Base-by-base conservation (phyloP, 1,140 invertebrate species). In the Bombus huntii region DNA sequence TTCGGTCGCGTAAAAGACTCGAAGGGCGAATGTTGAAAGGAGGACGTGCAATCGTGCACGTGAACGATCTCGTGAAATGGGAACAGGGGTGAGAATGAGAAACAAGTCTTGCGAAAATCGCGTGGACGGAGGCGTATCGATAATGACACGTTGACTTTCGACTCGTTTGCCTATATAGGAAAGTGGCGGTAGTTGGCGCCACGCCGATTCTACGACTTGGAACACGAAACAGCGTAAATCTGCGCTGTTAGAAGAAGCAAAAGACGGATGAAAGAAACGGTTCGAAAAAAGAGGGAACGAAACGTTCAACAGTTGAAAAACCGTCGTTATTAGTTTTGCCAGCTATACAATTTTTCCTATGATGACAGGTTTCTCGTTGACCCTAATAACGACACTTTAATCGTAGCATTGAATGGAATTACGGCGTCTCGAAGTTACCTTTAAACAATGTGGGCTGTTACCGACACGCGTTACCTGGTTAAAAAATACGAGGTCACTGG, bases 151-250 rank as follows among this genome's bases (percentile, higher is more conserved):
- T 59, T 70, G 75, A 71, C 91, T 87, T 87, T 88, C 85, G 78
- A 91, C 66, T 85, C 81, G 80, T 88, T 91, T 87, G 81, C 85
- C 68, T 84, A 89, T 85, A n/a, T 79, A 81, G 85, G 47, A 91
- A 89, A 89, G 68, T 62, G 83, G 74, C 83, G 71, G 89, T 89
- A 75, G 76, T 74, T 65, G 65, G 68, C 37, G 37, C 37, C 6
- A 44, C 2, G 37, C 68, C 3, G 68, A 15, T 37, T 44, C 44
- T 65, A 83, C 42, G 73, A 65, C 34, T 47, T 53, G 31, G 13
- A 3, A 59, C 73, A 78, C 82, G 75, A 34, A 57, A 77, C 12
- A 22, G n/a, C 5, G 57, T 68, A 77, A 71, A 42, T 66, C 1
- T n/a, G 31, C n/a, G 28, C 15, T 12, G 53, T 34, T 53, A 15